Percentiles rank a stretch among this genome's conserved stretches.
These are phyloP conservation scores for Sparidentex hasta DNA, from an alignment of 2,797 vertebrate species.

Conservation along the genomic window DNA sequence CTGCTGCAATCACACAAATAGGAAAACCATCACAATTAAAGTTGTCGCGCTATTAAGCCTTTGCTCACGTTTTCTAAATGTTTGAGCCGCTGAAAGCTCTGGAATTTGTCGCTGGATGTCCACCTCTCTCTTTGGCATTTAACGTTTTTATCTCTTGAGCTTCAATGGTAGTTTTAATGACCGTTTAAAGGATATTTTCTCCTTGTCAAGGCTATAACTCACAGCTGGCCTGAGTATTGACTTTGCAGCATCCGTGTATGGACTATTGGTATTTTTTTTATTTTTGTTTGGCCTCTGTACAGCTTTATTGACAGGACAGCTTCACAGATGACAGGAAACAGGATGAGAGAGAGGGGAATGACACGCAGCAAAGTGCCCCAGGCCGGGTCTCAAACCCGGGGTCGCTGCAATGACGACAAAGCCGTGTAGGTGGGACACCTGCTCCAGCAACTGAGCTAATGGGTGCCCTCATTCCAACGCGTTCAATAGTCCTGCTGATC, in stretches of 20 bases:
- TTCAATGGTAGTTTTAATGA: neutral
- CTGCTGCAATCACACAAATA: conserved; percentile 7
- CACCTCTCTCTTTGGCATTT: neutral
- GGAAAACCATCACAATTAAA: neutral
- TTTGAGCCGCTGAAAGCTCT: neutral
- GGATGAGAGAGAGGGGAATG: no score
- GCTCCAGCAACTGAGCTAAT: no score
- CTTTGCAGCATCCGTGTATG: neutral
- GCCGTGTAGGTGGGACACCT: no score
- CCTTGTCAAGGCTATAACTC: neutral
- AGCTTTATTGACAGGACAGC: no score
- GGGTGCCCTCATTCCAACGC: no score
- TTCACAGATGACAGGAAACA: no score
- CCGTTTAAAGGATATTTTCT: neutral
- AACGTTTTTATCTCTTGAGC: neutral
- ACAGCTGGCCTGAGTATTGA: no score
- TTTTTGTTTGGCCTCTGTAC: no score
- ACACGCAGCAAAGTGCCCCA: no score
- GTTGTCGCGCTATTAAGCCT: neutral
- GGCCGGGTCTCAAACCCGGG: no score
- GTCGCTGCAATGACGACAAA: no score
- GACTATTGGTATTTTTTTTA: neutral
- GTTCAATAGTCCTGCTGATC: no score
- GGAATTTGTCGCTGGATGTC: neutral
- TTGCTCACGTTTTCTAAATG: neutral